Evolutionary conservation across 37 sponge, comb jelly and placozoan species (phyloP).

Genomic region (Halichondria panicea): DNA sequence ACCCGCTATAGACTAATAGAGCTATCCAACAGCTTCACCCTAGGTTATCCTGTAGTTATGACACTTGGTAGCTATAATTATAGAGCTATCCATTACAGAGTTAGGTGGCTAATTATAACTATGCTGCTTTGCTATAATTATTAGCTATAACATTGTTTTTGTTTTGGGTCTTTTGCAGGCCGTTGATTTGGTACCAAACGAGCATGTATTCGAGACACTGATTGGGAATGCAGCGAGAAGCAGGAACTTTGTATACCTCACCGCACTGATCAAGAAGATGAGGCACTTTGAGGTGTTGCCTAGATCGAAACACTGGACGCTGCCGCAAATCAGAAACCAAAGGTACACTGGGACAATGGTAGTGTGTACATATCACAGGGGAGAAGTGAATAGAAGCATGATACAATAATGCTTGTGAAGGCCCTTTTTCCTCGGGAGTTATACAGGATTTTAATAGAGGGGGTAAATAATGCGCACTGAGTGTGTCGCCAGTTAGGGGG

Average conservation of each 20-base stretch:
- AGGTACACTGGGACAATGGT: neutral
- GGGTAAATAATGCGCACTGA: no score
- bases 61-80: neutral
- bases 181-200: slow-evolving; percentile 11
- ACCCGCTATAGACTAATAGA: no score
- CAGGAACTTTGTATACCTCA: slow-evolving; percentile 38
- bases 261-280: slow-evolving; percentile 49
- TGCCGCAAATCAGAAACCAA: neutral
- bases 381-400: no score
- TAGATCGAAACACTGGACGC: slow-evolving; percentile 19
- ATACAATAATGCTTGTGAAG: no score
- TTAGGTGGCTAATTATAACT: no score
- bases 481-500: no score
- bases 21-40: no score
- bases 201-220: slow-evolving; percentile 34
- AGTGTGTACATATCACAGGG: neutral
- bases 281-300: slow-evolving; percentile 34
- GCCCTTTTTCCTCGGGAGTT: neutral
- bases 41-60: slow-evolving; percentile 6
- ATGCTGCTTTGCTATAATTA: no score
- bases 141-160: neutral
- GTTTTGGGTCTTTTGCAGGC: neutral
- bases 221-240: slow-evolving; percentile 24
- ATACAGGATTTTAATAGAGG: no score
- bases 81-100: neutral